These are phyloP conservation scores for Lepidocolaptes lacrymiger DNA, from an alignment of 2,797 vertebrate genomes.

Conservation along the genomic window DNA sequence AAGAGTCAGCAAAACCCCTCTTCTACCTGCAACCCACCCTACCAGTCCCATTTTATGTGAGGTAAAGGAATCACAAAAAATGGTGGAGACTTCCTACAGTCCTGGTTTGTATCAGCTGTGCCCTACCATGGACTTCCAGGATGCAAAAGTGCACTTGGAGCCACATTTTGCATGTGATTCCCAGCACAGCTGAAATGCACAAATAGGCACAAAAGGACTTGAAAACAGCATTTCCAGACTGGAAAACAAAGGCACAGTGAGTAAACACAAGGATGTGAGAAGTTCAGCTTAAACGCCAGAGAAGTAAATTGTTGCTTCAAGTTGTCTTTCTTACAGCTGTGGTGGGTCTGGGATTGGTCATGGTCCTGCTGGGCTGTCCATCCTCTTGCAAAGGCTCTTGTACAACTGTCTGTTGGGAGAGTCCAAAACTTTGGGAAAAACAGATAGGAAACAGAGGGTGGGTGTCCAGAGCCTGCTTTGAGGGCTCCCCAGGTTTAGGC, in stretches of 20 bases:
- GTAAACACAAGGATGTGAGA: conserved; percentile 21
- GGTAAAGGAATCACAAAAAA: background rate
- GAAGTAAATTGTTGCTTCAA: background rate
- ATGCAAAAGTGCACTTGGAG: background rate
- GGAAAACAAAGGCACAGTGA: conserved; percentile 53
- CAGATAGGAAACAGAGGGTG: background rate
- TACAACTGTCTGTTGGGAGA: background rate
- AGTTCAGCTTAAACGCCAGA: conserved; percentile 32
- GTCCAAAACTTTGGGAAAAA: background rate
- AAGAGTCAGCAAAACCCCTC: background rate
- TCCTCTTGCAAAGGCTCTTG: background rate
- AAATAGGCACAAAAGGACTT: background rate
- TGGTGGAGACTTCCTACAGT: background rate
- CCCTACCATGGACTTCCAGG: background rate
- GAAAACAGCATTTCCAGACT: conserved; percentile 2
- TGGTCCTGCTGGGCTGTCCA: background rate
- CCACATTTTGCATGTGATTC: background rate
- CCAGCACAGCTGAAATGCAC: background rate
- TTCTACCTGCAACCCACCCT: background rate
- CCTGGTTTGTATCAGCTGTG: background rate
- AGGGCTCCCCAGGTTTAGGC: background rate
- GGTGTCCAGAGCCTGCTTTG: background rate
- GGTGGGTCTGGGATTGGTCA: background rate
- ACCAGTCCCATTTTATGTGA: background rate
- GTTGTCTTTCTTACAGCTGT: background rate